A percentile compares a stretch with the other conserved stretches of the same genome.
phyloP scores from a whole-genome alignment of 2,797 vertebrate genomes.

The Cryptoprocta ferox region DNA sequence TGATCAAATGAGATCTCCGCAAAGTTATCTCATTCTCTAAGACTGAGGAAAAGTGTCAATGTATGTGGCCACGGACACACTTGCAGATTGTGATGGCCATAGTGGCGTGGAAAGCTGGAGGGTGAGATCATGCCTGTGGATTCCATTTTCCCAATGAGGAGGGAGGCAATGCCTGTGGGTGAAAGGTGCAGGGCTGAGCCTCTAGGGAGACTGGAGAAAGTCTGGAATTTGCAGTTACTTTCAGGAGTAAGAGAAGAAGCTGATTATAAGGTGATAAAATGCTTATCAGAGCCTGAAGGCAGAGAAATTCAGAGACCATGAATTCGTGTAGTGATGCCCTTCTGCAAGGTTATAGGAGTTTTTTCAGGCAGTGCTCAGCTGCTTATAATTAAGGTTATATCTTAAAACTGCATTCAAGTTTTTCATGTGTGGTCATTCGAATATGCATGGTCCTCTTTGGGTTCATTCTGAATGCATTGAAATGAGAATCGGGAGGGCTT shows the following conservation, averaged over 20 bases:
- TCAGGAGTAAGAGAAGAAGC: background rate
- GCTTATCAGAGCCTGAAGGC: background rate
- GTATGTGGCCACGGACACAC: no score
- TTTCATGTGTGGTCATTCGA: background rate
- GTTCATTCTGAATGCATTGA: slow-evolving; percentile 21
- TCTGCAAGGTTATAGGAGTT: background rate
- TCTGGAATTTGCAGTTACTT: background rate
- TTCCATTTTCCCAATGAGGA: background rate
- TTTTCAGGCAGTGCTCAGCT: background rate
- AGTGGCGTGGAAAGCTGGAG: background rate
- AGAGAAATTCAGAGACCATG: background rate
- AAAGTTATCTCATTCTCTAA: background rate
- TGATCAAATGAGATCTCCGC: slow-evolving; percentile 19
- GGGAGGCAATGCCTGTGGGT: background rate
- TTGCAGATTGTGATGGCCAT: background rate
- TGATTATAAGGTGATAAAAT: background rate
- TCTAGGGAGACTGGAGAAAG: background rate
- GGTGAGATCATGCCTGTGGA: background rate
- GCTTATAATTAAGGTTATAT: slow-evolving; percentile 9
- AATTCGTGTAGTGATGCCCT: background rate
- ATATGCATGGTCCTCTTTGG: background rate
- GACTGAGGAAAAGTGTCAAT: background rate
- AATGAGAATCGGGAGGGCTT: background rate
- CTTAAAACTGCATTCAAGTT: slow-evolving; percentile 4
- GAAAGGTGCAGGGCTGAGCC: background rate